phyloP scores from a whole-genome alignment of 1,140 invertebrate species.

The Cylas formicarius region DNA sequence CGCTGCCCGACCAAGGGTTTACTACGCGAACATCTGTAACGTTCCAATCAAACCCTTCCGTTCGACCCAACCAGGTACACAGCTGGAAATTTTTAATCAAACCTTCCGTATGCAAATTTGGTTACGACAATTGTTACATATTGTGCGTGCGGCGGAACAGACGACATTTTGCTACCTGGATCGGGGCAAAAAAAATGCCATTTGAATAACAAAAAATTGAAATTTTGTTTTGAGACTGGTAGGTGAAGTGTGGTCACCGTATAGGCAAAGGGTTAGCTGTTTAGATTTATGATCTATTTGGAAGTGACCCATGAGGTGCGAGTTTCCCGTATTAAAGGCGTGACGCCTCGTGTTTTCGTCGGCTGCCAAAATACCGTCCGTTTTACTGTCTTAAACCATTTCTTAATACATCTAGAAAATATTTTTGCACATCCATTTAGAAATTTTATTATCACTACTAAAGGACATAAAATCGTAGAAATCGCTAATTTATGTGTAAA shows the following conservation, averaged over 20 bases:
- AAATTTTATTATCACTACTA: too few relatives aligned
- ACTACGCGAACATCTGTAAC: slow-evolving; percentile 3
- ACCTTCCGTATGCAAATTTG: slow-evolving; percentile 25
- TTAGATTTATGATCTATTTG: too few relatives aligned
- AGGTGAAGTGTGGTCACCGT: slow-evolving; percentile 3
- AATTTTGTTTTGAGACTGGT: slow-evolving; percentile 4
- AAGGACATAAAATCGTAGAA: too few relatives aligned
- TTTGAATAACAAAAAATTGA: slow-evolving; percentile 5
- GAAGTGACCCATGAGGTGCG: too few relatives aligned
- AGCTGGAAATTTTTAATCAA: slow-evolving; percentile 21
- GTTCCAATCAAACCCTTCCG: slow-evolving; percentile 4
- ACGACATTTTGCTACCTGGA: slow-evolving; percentile 16
- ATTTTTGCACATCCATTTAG: too few relatives aligned
- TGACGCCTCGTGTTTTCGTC: too few relatives aligned
- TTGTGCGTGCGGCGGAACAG: slow-evolving; percentile 22
- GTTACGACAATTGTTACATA: slow-evolving; percentile 25
- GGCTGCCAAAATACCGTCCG: too few relatives aligned
- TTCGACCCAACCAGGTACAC: slow-evolving; percentile 19
- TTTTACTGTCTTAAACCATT: too few relatives aligned
- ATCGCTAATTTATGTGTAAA: too few relatives aligned
- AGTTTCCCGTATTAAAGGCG: too few relatives aligned
- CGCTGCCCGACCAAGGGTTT: too few relatives aligned
- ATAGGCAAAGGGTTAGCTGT: slow-evolving; percentile 1
- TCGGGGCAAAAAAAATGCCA: background rate
- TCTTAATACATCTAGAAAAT: too few relatives aligned